Evolutionary conservation across 2,113 vertebrate genomes (phyloP).

Genomic region (Zootoca vivipara): DNA sequence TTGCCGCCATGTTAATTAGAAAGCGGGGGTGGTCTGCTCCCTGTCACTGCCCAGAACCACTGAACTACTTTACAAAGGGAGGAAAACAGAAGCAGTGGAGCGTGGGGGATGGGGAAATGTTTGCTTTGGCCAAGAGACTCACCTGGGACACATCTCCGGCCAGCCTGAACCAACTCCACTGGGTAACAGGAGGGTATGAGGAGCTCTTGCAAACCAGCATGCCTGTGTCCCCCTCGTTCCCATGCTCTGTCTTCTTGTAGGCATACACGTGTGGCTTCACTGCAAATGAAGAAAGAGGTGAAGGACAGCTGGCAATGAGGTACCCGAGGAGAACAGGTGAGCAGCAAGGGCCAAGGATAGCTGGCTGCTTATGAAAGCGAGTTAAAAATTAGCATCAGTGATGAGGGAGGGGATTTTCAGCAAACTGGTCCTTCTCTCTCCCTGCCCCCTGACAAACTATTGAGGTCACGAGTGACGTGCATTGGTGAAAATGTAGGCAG

Average conservation of each 20-base stretch:
- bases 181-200: constrained; percentile 67
- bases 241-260: constrained; percentile 86
- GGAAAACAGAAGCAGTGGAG: no score
- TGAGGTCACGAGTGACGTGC: neutral
- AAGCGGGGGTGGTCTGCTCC: no score
- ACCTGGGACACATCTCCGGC: constrained; percentile 10
- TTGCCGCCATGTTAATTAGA: no score
- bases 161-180: constrained; percentile 72
- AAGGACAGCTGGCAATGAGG: neutral
- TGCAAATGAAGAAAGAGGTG: constrained; percentile 42
- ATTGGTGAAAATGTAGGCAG: no score
- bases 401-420: no score
- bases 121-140: neutral
- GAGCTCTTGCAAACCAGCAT: constrained; percentile 80
- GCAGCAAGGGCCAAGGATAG: neutral
- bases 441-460: neutral
- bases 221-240: constrained; percentile 82
- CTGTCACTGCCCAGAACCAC: neutral
- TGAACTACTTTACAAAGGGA: no score
- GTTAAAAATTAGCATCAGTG: neutral
- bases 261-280: constrained; percentile 77
- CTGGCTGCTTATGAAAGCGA: neutral
- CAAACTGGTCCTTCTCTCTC: neutral
- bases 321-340: neutral
- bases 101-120: no score